These are phyloP conservation scores for Cephonodes hylas DNA, from an alignment of 2,888 invertebrate species.

Conservation along the genomic window DNA sequence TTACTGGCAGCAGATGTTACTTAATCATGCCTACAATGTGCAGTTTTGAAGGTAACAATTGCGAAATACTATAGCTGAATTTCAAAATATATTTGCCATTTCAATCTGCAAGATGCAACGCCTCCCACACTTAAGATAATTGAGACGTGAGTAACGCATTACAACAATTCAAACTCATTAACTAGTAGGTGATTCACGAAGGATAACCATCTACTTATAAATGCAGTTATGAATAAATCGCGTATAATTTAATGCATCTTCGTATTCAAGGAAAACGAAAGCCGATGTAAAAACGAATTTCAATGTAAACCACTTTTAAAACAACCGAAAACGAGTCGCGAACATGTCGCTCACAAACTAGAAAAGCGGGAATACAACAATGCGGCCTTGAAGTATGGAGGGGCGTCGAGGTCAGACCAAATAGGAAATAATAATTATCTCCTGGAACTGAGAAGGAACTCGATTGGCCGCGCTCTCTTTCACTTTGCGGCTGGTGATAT, in stretches of 20 bases:
- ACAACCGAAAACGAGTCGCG: conserved; percentile 30
- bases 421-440: conserved; percentile 38
- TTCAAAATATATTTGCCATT: background rate
- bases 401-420: conserved; percentile 21
- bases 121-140: background rate
- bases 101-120: background rate
- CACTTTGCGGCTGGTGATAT: conserved; percentile 28
- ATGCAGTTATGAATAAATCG: background rate
- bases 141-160: background rate
- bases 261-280: conserved; percentile 30
- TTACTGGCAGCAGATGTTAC: background rate
- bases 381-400: conserved; percentile 15
- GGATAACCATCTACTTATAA: background rate
- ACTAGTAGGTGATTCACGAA: background rate
- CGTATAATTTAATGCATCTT: conserved; percentile 20
- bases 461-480: conserved; percentile 35
- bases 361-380: conserved; percentile 24
- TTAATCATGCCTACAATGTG: background rate
- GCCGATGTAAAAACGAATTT: conserved; percentile 18
- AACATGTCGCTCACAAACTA: conserved; percentile 31
- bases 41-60: background rate
- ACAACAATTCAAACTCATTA: background rate
- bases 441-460: conserved; percentile 34
- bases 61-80: background rate
- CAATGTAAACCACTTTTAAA: conserved; percentile 42